Evolutionary conservation across 2,888 invertebrate species (phyloP).

Genomic region (Hybos culiciformis): DNA sequence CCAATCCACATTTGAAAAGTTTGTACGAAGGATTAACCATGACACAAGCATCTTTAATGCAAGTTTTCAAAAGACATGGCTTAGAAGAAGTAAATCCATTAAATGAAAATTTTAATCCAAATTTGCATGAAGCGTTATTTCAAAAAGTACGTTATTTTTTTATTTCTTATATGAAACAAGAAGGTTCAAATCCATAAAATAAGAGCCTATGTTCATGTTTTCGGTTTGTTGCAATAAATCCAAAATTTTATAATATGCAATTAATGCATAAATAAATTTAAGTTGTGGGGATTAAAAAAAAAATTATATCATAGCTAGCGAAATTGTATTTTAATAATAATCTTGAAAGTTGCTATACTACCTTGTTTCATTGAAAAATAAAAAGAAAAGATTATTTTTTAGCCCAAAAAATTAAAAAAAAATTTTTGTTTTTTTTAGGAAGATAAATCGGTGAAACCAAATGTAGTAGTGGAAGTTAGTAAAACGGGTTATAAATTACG

Average conservation of each 20-base stretch:
- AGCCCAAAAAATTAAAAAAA: too few species aligned
- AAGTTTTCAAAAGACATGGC: conserved; percentile 87
- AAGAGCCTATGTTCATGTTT: conserved; percentile 1
- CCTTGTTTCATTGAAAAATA: too few species aligned
- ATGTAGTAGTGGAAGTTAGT: conserved; percentile 82
- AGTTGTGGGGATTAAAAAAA: not conserved
- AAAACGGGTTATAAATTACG: conserved; percentile 93
- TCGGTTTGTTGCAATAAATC: not conserved
- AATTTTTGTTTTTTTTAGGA: too few species aligned
- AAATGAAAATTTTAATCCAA: conserved; percentile 91
- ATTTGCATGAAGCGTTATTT: conserved; percentile 90
- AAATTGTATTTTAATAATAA: not conserved
- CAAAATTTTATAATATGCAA: not conserved
- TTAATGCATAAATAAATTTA: not conserved
- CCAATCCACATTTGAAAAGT: conserved; percentile 65
- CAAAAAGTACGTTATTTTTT: conserved; percentile 70
- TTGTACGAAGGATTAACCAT: conserved; percentile 80
- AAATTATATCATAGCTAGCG: too few species aligned
- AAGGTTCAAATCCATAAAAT: conserved; percentile 3
- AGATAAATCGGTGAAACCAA: conserved; percentile 64
- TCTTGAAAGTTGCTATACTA: conserved; percentile 5
- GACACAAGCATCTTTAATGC: conserved; percentile 71
- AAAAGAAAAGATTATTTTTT: too few species aligned
- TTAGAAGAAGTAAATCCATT: conserved; percentile 74
- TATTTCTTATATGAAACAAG: not conserved